A percentile compares a stretch with the other conserved stretches of the same genome.
Conservation (phyloP, 2,113 vertebrate genomes). For the Crocuta crocuta region DNA sequence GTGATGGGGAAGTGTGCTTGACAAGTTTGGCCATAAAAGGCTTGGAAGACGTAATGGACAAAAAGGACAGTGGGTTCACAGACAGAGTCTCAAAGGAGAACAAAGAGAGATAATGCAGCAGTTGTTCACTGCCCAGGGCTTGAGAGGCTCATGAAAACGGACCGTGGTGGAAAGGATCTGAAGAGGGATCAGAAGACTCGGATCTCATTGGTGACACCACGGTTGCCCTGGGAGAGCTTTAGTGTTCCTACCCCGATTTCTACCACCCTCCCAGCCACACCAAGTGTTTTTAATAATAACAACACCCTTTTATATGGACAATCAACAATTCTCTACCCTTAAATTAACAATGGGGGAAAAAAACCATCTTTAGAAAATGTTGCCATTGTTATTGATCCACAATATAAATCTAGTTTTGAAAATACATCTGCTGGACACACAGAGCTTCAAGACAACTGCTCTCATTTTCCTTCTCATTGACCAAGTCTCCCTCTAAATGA, state of each 20-base stretch:
- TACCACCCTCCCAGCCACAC: background rate
- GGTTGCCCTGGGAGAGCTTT: too few relatives aligned
- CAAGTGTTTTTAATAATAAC: background rate
- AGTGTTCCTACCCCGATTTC: background rate
- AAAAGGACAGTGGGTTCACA: background rate
- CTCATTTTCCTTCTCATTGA: background rate
- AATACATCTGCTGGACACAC: background rate
- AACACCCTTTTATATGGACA: background rate
- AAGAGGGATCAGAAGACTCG: background rate
- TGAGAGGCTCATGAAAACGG: background rate
- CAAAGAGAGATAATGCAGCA: background rate
- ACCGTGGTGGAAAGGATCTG: background rate
- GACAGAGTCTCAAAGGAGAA: background rate
- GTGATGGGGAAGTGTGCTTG: background rate
- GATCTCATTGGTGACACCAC: background rate
- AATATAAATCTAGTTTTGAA: constrained; percentile 50
- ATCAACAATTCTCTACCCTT: background rate
- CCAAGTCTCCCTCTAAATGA: background rate
- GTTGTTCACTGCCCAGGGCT: background rate
- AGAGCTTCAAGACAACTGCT: background rate
- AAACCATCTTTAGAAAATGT: constrained; percentile 25
- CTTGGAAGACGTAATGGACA: background rate
- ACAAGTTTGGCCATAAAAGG: background rate
- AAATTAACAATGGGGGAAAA: background rate
- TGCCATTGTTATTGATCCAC: background rate